A percentile compares a stretch with the other conserved stretches of the same genome.
phyloP scores from a whole-genome alignment of 2,888 invertebrate species.

The Tinea trinotella region DNA sequence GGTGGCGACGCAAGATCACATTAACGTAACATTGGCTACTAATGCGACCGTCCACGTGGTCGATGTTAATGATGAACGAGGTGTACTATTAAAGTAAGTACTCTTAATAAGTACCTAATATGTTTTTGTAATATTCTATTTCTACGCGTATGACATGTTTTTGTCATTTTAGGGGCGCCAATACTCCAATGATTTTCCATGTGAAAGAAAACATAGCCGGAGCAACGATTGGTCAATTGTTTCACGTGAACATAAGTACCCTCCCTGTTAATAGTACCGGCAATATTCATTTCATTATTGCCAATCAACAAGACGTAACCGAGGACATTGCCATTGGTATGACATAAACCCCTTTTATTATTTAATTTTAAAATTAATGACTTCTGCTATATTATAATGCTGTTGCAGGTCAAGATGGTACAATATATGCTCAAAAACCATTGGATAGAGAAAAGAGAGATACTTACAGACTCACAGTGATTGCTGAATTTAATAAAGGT shows the following conservation, averaged over 20 bases:
- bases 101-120: constrained; percentile 22
- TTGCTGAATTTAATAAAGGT: constrained; percentile 83
- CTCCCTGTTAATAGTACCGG: constrained; percentile 42
- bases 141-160: not conserved
- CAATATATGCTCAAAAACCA: constrained; percentile 81
- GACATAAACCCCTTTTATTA: constrained; percentile 8
- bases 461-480: constrained; percentile 82
- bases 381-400: not conserved
- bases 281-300: constrained; percentile 81
- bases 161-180: constrained; percentile 72
- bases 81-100: constrained; percentile 73
- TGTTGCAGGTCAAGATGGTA: constrained; percentile 76
- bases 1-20: constrained; percentile 76
- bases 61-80: constrained; percentile 80
- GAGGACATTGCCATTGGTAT: constrained; percentile 84
- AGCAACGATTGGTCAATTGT: constrained; percentile 80
- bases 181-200: constrained; percentile 80
- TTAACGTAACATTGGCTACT: constrained; percentile 79
- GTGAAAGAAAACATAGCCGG: constrained; percentile 83
- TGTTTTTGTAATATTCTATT: not conserved
- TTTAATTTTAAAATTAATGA: constrained; percentile 16
- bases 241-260: constrained; percentile 68
- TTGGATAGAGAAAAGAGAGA: constrained; percentile 83
- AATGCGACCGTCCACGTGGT: constrained; percentile 90
- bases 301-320: constrained; percentile 86